Evolutionary conservation across 1,140 invertebrate species (phyloP).

Genomic region (Anastatus disparis): DNA sequence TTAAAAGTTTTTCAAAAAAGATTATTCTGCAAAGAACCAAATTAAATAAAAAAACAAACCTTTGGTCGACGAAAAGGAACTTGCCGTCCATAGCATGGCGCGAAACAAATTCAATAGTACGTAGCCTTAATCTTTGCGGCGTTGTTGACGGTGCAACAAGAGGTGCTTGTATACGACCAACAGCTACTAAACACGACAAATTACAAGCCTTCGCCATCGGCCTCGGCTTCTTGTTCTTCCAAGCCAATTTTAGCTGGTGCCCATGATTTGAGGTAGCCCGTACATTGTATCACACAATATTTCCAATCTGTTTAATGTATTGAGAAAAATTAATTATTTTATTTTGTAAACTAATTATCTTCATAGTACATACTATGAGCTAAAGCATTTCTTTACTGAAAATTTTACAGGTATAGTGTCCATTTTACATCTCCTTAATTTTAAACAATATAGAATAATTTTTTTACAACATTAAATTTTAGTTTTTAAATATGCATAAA

Average conservation of each 20-base stretch:
- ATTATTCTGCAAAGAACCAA: too few species aligned
- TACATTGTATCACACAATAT: conserved; percentile 86
- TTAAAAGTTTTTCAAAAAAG: too few species aligned
- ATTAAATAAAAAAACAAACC: conserved; percentile 55
- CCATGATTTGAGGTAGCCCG: conserved; percentile 94
- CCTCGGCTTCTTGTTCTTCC: conserved; percentile 74
- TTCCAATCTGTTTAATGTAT: conserved; percentile 75
- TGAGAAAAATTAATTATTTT: too few species aligned
- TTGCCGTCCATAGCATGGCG: conserved; percentile 95
- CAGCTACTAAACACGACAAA: conserved; percentile 86
- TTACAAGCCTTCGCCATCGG: conserved; percentile 80
- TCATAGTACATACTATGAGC: too few species aligned
- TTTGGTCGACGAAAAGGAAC: conserved; percentile 97
- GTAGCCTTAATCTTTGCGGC: conserved; percentile 52
- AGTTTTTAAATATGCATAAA: too few species aligned
- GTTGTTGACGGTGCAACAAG: conserved; percentile 37
- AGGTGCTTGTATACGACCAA: conserved; percentile 74
- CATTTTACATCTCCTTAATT: too few species aligned
- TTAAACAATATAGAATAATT: too few species aligned
- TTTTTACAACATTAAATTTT: too few species aligned
- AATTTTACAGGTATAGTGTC: too few species aligned
- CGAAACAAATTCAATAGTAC: conserved; percentile 86
- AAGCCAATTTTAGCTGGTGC: conserved; percentile 79
- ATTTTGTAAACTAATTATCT: too few species aligned
- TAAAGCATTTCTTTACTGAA: too few species aligned